These are phyloP conservation scores for Nothoprocta perdicaria DNA, from an alignment of 2,113 vertebrate species.

Conservation along the genomic window DNA sequence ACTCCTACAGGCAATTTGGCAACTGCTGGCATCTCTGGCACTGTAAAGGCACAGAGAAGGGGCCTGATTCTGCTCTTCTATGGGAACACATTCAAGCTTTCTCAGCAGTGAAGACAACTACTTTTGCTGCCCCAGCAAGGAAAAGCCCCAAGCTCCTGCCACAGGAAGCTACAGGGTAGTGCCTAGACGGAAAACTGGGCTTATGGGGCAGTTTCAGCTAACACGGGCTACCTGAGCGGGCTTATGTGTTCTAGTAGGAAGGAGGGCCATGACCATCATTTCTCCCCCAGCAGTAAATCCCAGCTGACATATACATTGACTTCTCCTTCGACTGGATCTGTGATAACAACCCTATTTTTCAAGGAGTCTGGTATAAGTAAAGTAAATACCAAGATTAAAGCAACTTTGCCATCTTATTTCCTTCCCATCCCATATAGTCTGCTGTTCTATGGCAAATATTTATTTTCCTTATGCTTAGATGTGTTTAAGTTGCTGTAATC, in stretches of 20 bases:
- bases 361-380: not conserved
- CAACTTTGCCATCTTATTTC: not conserved
- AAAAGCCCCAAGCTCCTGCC: not conserved
- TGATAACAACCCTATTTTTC: not conserved
- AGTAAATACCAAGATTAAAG: not conserved
- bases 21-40: not conserved
- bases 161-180: not conserved
- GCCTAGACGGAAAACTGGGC: not conserved
- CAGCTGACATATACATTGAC: not conserved
- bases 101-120: not conserved
- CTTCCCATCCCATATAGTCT: fast-evolving
- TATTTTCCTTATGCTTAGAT: not conserved
- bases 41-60: not conserved
- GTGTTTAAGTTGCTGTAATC: not conserved
- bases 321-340: not conserved
- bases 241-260: not conserved
- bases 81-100: not conserved
- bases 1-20: not conserved
- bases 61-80: not conserved
- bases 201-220: not conserved
- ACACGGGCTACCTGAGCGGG: fast-evolving
- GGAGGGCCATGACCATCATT: not conserved
- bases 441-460: not conserved
- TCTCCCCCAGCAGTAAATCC: not conserved
- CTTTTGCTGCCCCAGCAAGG: not conserved